These are phyloP conservation scores for Lasioglossum vierecki DNA, from an alignment of 2,888 invertebrate species.

Conservation along the genomic window DNA sequence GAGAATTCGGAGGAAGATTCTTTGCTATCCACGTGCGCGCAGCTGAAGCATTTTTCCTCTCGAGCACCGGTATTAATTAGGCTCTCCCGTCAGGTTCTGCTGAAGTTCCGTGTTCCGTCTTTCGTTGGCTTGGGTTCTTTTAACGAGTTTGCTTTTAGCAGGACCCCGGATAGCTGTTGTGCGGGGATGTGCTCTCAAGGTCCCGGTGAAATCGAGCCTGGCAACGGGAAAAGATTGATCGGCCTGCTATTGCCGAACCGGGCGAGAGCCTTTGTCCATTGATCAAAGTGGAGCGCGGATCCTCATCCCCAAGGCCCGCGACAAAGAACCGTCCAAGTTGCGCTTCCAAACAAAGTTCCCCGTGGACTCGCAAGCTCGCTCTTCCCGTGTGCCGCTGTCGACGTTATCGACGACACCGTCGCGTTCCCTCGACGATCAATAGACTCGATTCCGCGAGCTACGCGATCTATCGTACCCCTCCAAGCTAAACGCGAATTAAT, in stretches of 20 bases:
- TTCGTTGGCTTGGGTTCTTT: background rate
- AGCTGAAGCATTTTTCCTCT: background rate
- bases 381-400: background rate
- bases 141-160: background rate
- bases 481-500: too few relatives aligned
- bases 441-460: background rate
- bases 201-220: background rate
- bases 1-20: background rate
- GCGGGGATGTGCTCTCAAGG: background rate
- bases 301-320: constrained; percentile 37
- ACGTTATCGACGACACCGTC: background rate
- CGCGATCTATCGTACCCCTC: background rate
- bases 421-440: background rate
- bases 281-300: constrained; percentile 48
- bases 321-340: constrained; percentile 51
- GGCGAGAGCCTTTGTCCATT: constrained; percentile 33
- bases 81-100: background rate
- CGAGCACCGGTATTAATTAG: background rate
- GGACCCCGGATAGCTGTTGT: background rate
- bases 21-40: background rate
- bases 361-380: background rate
- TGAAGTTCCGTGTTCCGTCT: background rate
- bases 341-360: constrained; percentile 36
- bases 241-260: background rate
- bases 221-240: constrained; percentile 1